Evolutionary conservation across 2,888 invertebrate genomes (phyloP).

Genomic region (Cremastinae sp.): DNA sequence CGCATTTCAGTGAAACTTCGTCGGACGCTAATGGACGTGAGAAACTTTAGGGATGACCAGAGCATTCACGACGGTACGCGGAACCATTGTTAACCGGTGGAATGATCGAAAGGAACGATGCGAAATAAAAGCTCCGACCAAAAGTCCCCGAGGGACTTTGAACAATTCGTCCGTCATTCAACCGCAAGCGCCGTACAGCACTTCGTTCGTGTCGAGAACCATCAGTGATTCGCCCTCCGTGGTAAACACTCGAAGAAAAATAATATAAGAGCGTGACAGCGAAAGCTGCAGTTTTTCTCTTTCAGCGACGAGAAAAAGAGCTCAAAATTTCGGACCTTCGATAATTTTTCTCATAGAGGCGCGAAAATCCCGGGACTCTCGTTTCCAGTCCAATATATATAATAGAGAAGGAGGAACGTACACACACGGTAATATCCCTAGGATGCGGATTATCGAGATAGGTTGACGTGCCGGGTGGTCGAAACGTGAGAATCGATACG

Average conservation of each 20-base stretch:
- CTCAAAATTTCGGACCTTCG: no score
- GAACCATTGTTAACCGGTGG: conserved; percentile 32
- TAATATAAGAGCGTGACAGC: not conserved
- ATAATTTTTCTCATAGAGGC: not conserved
- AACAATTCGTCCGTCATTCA: conserved; percentile 50
- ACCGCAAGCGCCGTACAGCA: conserved; percentile 32
- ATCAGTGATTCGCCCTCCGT: not conserved
- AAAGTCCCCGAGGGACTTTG: conserved; percentile 45
- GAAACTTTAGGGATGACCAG: conserved; percentile 44
- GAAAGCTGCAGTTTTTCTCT: not conserved
- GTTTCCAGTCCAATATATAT: conserved; percentile 2
- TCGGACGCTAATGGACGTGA: conserved; percentile 22
- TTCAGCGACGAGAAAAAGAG: no score
- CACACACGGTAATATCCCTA: conserved; percentile 11
- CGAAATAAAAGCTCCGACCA: conserved; percentile 43
- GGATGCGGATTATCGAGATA: conserved; percentile 55
- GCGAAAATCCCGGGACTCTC: not conserved
- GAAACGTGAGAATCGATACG: conserved; percentile 67
- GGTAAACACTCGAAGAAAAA: not conserved
- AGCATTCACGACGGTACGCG: conserved; percentile 1
- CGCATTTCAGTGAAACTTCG: conserved; percentile 5
- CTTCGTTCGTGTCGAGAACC: conserved; percentile 25
- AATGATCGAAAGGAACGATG: conserved; percentile 28
- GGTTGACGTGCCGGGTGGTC: conserved; percentile 62
- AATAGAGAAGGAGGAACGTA: conserved; percentile 13